Conservation (phyloP, 2,113 vertebrate species). For the Pristiophorus japonicus region DNA sequence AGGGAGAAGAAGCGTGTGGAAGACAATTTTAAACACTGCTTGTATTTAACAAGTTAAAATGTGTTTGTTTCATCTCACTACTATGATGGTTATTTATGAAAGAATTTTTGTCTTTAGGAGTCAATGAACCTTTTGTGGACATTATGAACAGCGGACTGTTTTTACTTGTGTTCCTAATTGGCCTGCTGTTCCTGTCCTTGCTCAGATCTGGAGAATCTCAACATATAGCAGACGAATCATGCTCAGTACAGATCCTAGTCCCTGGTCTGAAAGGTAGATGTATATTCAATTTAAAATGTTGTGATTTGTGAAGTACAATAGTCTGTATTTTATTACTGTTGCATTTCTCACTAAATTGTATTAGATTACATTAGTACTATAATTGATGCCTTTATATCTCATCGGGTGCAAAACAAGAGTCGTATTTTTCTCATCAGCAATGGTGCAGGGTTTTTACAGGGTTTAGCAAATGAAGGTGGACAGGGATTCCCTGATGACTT, state of each 20-base stretch:
- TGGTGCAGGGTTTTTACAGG: background rate
- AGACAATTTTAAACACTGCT: background rate
- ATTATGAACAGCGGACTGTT: slow-evolving; percentile 70
- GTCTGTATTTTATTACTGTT: background rate
- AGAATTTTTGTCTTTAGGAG: slow-evolving; percentile 54
- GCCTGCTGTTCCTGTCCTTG: slow-evolving; percentile 65
- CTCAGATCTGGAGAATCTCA: slow-evolving; percentile 63
- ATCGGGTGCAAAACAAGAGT: background rate
- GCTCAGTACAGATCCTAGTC: slow-evolving; percentile 90
- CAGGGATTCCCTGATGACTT: background rate
- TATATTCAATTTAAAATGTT: background rate
- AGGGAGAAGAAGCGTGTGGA: background rate
- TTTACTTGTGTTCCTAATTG: slow-evolving; percentile 57
- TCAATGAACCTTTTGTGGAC: slow-evolving; percentile 51
- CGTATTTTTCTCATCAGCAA: background rate
- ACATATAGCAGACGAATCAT: slow-evolving; percentile 76
- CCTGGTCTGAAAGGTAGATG: slow-evolving; percentile 89
- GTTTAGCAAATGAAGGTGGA: background rate
- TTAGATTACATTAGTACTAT: background rate
- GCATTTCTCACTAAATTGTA: background rate
- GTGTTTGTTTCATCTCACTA: background rate
- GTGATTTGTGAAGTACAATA: background rate
- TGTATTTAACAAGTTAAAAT: background rate
- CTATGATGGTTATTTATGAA: slow-evolving; percentile 50
- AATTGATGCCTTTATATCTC: background rate